phyloP scores from a whole-genome alignment of 2,888 invertebrate species.

The Troilus luridus region DNA sequence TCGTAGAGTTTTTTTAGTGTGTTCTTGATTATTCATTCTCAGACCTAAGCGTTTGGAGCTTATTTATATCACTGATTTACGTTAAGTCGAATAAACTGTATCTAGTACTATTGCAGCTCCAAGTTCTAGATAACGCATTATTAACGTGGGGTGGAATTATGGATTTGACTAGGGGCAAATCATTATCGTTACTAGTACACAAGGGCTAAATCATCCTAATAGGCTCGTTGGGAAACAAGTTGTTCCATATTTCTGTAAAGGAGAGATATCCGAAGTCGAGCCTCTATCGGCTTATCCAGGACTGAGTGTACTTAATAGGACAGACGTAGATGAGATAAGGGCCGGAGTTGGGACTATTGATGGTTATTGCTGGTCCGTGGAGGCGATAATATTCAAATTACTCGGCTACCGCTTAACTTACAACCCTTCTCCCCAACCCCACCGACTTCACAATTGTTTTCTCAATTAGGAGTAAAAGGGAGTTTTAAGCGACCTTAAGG shows the following conservation, averaged over 20 bases:
- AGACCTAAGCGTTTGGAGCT: too few relatives aligned
- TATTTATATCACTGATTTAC: too few relatives aligned
- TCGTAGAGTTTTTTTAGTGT: too few relatives aligned
- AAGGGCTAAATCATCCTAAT: slow-evolving; percentile 39
- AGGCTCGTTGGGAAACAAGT: slow-evolving; percentile 27
- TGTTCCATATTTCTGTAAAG: slow-evolving; percentile 20
- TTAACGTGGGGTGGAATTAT: background rate
- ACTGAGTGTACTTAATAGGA: background rate
- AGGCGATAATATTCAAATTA: slow-evolving; percentile 59
- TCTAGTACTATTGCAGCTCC: background rate
- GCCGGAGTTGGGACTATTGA: slow-evolving; percentile 36
- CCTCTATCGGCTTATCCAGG: slow-evolving; percentile 23
- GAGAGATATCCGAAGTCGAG: background rate
- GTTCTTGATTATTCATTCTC: too few relatives aligned
- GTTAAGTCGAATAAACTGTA: background rate
- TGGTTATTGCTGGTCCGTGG: slow-evolving; percentile 57
- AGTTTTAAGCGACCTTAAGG: slow-evolving; percentile 53
- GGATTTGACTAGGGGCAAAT: slow-evolving; percentile 23
- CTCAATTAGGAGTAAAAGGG: slow-evolving; percentile 57
- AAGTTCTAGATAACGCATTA: background rate
- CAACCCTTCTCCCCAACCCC: background rate
- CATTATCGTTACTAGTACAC: background rate
- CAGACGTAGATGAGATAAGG: slow-evolving; percentile 42
- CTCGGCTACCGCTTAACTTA: slow-evolving; percentile 10
- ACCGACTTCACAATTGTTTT: slow-evolving; percentile 54